Conservation (phyloP, 64 coral and sea anemone genomes). For the Montipora efflorescens region DNA sequence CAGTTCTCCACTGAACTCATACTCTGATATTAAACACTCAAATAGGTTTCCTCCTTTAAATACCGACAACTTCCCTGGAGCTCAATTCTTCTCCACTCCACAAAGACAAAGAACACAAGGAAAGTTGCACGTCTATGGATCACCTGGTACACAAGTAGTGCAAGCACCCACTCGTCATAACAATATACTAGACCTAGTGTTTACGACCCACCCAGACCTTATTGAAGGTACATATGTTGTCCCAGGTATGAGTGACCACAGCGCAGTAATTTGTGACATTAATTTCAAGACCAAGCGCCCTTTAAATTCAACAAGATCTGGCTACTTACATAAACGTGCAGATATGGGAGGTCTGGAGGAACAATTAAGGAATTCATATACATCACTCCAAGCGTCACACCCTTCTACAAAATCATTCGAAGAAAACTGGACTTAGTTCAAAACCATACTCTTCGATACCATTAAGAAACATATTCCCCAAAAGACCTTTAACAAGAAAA, state of each 20-base stretch:
- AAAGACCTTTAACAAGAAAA: slow-evolving; percentile 34
- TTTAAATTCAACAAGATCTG: slow-evolving; percentile 11
- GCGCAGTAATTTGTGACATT: slow-evolving; percentile 60
- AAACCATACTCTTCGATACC: too few species aligned
- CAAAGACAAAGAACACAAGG: too few species aligned
- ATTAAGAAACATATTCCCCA: slow-evolving; percentile 54
- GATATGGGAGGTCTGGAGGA: slow-evolving; percentile 46
- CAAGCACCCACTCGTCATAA: slow-evolving; percentile 60
- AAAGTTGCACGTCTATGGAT: too few species aligned
- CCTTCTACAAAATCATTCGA: slow-evolving; percentile 63
- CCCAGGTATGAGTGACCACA: slow-evolving; percentile 78
- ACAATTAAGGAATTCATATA: slow-evolving; percentile 22
- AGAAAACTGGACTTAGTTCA: slow-evolving; percentile 58
- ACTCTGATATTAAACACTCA: too few species aligned
- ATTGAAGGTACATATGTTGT: slow-evolving; percentile 56
- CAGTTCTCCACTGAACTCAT: too few species aligned
- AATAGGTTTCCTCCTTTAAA: too few species aligned
- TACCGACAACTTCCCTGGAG: too few species aligned
- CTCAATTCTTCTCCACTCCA: too few species aligned
- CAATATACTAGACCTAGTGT: slow-evolving; percentile 55
- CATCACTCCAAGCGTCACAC: slow-evolving; percentile 55
- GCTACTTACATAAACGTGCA: slow-evolving; percentile 52
- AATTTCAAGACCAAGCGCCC: slow-evolving; percentile 41
- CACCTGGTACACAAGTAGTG: slow-evolving; percentile 25
- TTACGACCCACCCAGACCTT: slow-evolving; percentile 71